Evolutionary conservation across 2,113 vertebrate species (phyloP).

Genomic region (Myrmecophaga tridactyla): DNA sequence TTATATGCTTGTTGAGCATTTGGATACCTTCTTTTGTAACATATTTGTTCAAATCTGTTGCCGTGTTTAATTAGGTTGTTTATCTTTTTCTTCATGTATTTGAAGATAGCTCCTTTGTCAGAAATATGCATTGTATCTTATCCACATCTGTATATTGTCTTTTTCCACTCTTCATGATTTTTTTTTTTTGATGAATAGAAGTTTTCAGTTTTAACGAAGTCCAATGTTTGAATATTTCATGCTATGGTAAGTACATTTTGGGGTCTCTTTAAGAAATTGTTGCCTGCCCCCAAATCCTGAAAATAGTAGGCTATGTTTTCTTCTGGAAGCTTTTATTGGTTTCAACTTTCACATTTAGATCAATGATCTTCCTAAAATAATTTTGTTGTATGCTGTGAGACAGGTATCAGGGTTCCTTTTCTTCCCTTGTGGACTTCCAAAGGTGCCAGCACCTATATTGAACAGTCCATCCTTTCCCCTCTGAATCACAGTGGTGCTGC

Average conservation of each 20-base stretch:
- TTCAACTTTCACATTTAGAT: background rate
- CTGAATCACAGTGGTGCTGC: rapidly evolving
- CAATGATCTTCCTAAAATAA: no score
- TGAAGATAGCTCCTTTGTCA: background rate
- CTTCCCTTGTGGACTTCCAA: background rate
- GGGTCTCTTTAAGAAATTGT: rapidly evolving
- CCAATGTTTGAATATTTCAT: background rate
- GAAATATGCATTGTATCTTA: background rate
- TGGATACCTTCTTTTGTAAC: background rate
- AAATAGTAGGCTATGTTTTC: background rate
- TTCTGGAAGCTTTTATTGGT: background rate
- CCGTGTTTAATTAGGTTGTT: background rate
- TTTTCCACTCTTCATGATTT: background rate
- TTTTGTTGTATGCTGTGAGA: background rate
- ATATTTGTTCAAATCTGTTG: background rate
- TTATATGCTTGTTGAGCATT: background rate
- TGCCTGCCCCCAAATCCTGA: background rate
- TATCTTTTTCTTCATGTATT: background rate
- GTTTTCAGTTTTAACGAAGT: background rate
- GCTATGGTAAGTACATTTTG: background rate
- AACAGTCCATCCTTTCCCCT: background rate
- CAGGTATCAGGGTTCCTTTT: background rate
- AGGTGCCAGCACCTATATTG: background rate
- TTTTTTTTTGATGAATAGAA: background rate
- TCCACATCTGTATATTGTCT: background rate